Evolutionary conservation across 1,140 invertebrate genomes (phyloP).

Genomic region (Olivierus martensii): DNA sequence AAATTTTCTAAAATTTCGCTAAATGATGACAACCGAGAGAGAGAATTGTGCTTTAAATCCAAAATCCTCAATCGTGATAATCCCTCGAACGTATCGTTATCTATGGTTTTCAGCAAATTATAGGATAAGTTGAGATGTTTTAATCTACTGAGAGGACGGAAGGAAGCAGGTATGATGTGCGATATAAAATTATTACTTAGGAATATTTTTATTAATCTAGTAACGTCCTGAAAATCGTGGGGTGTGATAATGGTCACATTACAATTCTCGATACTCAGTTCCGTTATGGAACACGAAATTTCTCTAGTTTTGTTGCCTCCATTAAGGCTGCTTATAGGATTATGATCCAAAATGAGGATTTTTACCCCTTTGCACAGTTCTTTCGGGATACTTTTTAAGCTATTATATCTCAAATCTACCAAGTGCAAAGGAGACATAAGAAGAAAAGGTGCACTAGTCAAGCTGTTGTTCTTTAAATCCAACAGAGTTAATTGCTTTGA

Average conservation of each 20-base stretch:
- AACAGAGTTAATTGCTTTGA: too few species aligned
- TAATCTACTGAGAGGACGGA: slow-evolving; percentile 56
- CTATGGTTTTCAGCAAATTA: slow-evolving; percentile 68
- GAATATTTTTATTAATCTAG: slow-evolving; percentile 54
- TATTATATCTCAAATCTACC: too few species aligned
- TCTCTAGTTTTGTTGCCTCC: slow-evolving; percentile 28
- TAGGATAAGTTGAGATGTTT: slow-evolving; percentile 61
- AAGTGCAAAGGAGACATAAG: too few species aligned
- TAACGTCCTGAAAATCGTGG: slow-evolving; percentile 72
- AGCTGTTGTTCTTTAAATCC: too few species aligned
- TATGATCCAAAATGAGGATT: slow-evolving; percentile 63
- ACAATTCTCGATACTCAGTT: slow-evolving; percentile 62
- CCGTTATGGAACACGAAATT: slow-evolving; percentile 47
- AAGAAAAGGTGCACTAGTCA: too few species aligned
- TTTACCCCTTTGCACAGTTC: slow-evolving; percentile 37
- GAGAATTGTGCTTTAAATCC: slow-evolving; percentile 65
- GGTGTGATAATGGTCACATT: slow-evolving; percentile 72
- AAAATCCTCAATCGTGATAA: slow-evolving; percentile 51
- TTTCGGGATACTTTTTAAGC: slow-evolving; percentile 39
- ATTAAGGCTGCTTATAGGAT: slow-evolving; percentile 53
- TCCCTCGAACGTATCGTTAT: slow-evolving; percentile 67
- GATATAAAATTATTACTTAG: slow-evolving; percentile 57
- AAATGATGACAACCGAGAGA: slow-evolving; percentile 70
- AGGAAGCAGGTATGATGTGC: slow-evolving; percentile 67
- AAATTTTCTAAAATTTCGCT: slow-evolving; percentile 56